A percentile compares a stretch with the other conserved stretches of the same genome.
These are phyloP conservation scores for Polypedilum pembai DNA, from an alignment of 1,140 invertebrate genomes.

Conservation along the genomic window DNA sequence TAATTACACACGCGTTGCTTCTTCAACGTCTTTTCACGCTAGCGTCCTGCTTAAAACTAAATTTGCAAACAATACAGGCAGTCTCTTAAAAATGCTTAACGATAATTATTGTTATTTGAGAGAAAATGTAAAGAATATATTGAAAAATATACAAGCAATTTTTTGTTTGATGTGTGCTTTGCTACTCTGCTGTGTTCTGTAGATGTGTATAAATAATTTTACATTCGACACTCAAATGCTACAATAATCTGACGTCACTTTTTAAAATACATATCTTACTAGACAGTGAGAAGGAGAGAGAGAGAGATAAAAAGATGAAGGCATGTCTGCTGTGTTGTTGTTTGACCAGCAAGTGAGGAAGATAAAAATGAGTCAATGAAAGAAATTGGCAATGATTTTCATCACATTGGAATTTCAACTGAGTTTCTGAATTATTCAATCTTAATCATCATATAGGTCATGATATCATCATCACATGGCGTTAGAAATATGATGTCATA, in stretches of 20 bases:
- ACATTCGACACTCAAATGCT: neutral
- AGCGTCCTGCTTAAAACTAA: conserved; percentile 10
- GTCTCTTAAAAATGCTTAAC: neutral
- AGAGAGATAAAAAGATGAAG: no score
- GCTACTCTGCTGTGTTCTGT: neutral
- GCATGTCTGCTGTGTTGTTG: no score
- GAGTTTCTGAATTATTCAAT: no score
- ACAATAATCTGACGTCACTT: neutral
- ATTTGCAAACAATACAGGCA: conserved; percentile 4
- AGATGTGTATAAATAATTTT: neutral
- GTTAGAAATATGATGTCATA: no score
- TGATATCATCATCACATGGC: no score
- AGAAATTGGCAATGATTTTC: no score
- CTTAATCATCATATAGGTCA: no score
- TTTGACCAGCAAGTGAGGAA: no score
- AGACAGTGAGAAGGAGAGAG: neutral
- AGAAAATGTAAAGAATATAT: conserved; percentile 2
- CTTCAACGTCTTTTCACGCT: neutral
- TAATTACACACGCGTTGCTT: neutral
- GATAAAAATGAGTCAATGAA: no score
- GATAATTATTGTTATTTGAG: neutral
- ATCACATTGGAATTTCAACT: no score
- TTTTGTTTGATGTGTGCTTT: neutral
- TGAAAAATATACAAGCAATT: conserved; percentile 1
- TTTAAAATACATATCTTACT: neutral